phyloP scores from a whole-genome alignment of 2,888 invertebrate species.

The Tetragnatha montana region DNA sequence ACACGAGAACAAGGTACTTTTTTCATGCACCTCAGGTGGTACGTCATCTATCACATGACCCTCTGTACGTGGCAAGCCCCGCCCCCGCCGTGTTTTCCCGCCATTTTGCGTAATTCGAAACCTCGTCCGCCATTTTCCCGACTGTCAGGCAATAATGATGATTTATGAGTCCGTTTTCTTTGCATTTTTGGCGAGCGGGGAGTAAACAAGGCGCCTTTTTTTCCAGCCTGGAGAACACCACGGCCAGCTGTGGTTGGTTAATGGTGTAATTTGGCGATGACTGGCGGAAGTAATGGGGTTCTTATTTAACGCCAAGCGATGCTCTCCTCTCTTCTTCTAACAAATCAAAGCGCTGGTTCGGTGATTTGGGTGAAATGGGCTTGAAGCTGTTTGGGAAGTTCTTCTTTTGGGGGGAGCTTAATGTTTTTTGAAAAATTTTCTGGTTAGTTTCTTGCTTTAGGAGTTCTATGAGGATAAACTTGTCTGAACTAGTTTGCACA shows the following conservation, averaged over 20 bases:
- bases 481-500: no score
- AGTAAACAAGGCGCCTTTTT: not conserved
- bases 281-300: not conserved
- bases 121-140: slow-evolving; percentile 31
- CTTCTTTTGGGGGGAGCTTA: not conserved
- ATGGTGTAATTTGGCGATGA: not conserved
- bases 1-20: not conserved
- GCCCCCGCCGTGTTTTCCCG: slow-evolving; percentile 39
- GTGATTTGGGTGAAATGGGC: not conserved
- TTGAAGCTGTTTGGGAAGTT: not conserved
- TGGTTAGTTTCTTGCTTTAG: not conserved
- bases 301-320: not conserved
- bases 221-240: not conserved
- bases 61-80: slow-evolving; percentile 31
- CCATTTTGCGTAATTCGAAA: slow-evolving; percentile 47
- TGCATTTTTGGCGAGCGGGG: not conserved
- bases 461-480: no score
- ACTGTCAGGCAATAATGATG: slow-evolving; percentile 42
- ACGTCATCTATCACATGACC: slow-evolving; percentile 26
- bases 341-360: not conserved
- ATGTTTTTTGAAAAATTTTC: not conserved
- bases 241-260: not conserved
- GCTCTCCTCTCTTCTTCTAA: not conserved
- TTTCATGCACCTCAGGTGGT: not conserved
- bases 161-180: slow-evolving; percentile 18